A percentile compares a stretch with the other conserved stretches of the same genome.
Conservation (phyloP, 2,113 vertebrate species). For the Brachypteracias leptosomus region DNA sequence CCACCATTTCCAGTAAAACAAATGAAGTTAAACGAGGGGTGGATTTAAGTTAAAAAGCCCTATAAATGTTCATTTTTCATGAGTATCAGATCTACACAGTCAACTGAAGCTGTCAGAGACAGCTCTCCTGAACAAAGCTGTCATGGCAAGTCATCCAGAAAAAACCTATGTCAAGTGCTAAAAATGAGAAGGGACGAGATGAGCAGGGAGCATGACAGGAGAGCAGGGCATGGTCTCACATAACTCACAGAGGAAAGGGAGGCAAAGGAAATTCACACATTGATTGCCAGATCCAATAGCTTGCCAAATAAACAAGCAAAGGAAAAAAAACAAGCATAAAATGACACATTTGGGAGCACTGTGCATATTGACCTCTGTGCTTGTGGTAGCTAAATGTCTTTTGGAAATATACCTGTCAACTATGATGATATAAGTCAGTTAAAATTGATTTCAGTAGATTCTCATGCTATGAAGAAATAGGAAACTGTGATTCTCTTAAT, state of each 20-base stretch:
- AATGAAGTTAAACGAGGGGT: background rate
- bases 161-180: background rate
- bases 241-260: background rate
- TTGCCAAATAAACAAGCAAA: background rate
- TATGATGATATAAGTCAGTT: background rate
- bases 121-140: background rate
- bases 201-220: background rate
- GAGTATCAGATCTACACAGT: background rate
- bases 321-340: background rate
- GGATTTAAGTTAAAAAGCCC: background rate
- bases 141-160: background rate
- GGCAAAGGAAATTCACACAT: background rate
- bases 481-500: background rate
- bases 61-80: background rate
- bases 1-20: background rate
- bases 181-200: background rate
- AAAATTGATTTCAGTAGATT: background rate
- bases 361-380: rapidly evolving
- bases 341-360: background rate
- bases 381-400: background rate
- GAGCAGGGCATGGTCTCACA: background rate
- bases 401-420: background rate
- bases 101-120: background rate
- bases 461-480: background rate
- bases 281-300: background rate